Percentiles rank a stretch among this genome's conserved stretches.
These are phyloP conservation scores for Eristalis pertinax DNA, from an alignment of 2,888 invertebrate species.

Conservation along the genomic window DNA sequence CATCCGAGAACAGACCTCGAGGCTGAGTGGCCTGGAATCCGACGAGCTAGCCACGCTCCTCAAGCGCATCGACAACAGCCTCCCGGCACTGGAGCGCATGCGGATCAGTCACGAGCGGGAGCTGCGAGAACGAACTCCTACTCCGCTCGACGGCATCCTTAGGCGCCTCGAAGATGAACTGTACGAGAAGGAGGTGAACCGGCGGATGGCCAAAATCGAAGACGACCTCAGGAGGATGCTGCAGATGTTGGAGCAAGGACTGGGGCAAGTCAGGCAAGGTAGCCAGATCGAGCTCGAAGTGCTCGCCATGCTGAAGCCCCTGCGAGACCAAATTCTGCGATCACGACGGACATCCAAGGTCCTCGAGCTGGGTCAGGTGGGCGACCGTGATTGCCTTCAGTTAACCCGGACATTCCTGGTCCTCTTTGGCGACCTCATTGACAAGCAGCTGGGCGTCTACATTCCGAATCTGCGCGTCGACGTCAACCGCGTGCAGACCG, in stretches of 20 bases:
- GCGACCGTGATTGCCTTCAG: neutral
- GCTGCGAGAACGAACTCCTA: too few species aligned
- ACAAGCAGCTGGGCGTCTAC: neutral
- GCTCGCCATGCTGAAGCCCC: neutral
- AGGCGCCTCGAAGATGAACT: neutral
- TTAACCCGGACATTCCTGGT: neutral
- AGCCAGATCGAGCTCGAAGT: neutral
- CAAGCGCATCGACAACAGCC: neutral
- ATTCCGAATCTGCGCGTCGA: neutral
- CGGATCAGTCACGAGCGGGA: too few species aligned
- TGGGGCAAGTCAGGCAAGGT: neutral
- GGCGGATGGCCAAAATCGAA: neutral
- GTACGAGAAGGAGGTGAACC: too few species aligned
- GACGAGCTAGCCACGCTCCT: neutral
- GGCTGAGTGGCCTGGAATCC: neutral
- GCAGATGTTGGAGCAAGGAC: neutral
- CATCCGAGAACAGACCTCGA: neutral
- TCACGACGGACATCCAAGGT: neutral
- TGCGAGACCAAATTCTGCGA: neutral
- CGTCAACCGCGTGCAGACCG: neutral
- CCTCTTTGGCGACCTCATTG: neutral
- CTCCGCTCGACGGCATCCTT: too few species aligned
- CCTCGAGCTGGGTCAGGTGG: neutral
- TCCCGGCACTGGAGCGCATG: neutral
- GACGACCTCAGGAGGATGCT: neutral